A percentile compares a stretch with the other conserved stretches of the same genome.
These are phyloP conservation scores for Peromyscus attwateri DNA, from an alignment of 2,797 vertebrate genomes.

Conservation along the genomic window DNA sequence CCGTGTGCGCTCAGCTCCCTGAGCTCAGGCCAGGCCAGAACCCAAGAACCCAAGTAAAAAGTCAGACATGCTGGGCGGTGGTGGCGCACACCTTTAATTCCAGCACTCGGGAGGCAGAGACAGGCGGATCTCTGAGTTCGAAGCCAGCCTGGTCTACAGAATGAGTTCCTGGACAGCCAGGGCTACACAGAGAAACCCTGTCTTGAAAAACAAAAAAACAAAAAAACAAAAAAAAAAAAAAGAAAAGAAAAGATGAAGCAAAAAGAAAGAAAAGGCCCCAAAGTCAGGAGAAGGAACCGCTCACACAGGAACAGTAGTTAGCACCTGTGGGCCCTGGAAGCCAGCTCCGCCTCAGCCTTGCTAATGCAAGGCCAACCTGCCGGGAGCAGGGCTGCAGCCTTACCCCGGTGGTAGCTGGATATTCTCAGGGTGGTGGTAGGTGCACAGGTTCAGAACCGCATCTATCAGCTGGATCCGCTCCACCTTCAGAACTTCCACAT, in stretches of 20 bases:
- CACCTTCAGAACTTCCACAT: slow-evolving; percentile 96
- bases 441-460: slow-evolving; percentile 97
- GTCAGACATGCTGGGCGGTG: not conserved
- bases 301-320: too few species aligned
- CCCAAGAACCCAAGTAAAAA: not conserved
- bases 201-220: not conserved
- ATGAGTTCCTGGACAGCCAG: not conserved
- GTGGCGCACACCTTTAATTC: not conserved
- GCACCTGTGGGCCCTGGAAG: not conserved
- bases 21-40: fast-evolving
- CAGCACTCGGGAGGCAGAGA: not conserved
- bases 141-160: not conserved
- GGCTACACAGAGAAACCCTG: not conserved
- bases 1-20: fast-evolving
- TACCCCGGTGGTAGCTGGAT: slow-evolving; percentile 99
- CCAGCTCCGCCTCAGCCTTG: not conserved
- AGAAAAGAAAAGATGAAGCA: not conserved
- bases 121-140: not conserved
- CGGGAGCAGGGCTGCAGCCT: not conserved
- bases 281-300: not conserved
- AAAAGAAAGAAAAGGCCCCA: not conserved
- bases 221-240: not conserved
- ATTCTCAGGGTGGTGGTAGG: slow-evolving; percentile 99
- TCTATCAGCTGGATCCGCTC: slow-evolving; percentile 98
- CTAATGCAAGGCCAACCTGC: not conserved